A percentile compares a stretch with the other conserved stretches of the same genome.
These are phyloP conservation scores for Phycodurus eques DNA, from an alignment of 2,113 vertebrate genomes.

Conservation along the genomic window DNA sequence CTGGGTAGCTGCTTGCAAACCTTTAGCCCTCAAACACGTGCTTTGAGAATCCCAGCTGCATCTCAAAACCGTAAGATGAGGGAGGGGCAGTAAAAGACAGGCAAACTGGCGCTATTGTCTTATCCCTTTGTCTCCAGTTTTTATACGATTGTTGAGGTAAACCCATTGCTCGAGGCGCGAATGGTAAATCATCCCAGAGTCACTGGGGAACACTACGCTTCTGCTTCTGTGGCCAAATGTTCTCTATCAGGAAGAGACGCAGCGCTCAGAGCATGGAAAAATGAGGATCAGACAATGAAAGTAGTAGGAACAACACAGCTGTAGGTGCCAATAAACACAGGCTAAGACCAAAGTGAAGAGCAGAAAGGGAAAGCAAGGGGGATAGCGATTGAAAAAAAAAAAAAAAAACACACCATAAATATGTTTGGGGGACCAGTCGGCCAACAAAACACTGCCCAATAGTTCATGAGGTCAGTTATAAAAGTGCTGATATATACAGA, in stretches of 20 bases:
- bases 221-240: slow-evolving; percentile 54
- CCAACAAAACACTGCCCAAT: slow-evolving; percentile 28
- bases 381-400: neutral
- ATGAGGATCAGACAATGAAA: slow-evolving; percentile 4
- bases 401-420: neutral
- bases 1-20: slow-evolving; percentile 54
- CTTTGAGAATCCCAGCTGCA: slow-evolving; percentile 43
- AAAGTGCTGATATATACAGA: slow-evolving; percentile 28
- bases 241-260: slow-evolving; percentile 45
- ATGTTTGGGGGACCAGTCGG: neutral
- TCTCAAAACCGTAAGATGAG: slow-evolving; percentile 41
- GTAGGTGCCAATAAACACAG: slow-evolving; percentile 6
- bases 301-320: neutral
- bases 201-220: slow-evolving; percentile 49
- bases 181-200: slow-evolving; percentile 53
- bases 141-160: slow-evolving; percentile 35
- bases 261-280: slow-evolving; percentile 7
- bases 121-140: slow-evolving; percentile 26
- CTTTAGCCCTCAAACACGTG: slow-evolving; percentile 65
- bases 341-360: slow-evolving; percentile 20
- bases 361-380: neutral
- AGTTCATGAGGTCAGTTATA: slow-evolving; percentile 49
- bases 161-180: slow-evolving; percentile 56
- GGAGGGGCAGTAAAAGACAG: slow-evolving; percentile 34
- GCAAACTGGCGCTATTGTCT: slow-evolving; percentile 18